Conservation (phyloP, 2,797 vertebrate species). For the Natrix natrix region DNA sequence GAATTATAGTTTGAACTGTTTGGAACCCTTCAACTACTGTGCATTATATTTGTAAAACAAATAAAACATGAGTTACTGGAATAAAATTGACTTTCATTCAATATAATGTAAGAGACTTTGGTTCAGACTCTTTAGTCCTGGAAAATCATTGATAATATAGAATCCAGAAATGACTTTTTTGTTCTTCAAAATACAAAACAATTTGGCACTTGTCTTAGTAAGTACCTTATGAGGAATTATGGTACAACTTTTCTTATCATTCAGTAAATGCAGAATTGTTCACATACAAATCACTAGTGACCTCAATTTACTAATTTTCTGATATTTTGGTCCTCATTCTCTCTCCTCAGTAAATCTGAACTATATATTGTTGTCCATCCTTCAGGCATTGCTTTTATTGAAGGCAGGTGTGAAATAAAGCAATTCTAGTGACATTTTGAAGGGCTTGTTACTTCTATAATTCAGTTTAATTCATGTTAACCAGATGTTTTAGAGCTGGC, state of each 20-base stretch:
- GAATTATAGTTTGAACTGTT: not conserved
- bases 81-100: not conserved
- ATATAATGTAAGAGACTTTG: not conserved
- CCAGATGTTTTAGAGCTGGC: too few species aligned
- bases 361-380: not conserved
- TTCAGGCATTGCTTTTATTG: not conserved
- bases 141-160: not conserved
- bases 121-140: not conserved
- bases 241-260: not conserved
- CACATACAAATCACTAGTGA: not conserved
- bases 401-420: not conserved
- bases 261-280: not conserved
- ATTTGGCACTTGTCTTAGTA: not conserved
- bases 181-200: not conserved
- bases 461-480: not conserved
- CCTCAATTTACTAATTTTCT: not conserved
- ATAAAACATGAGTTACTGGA: not conserved
- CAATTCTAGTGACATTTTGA: not conserved
- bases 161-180: not conserved
- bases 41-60: not conserved
- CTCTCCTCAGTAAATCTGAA: not conserved
- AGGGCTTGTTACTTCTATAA: not conserved
- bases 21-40: not conserved
- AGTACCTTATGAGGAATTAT: not conserved
- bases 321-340: not conserved